Conservation (phyloP, 2,113 vertebrate genomes). For the Callionymus lyra region DNA sequence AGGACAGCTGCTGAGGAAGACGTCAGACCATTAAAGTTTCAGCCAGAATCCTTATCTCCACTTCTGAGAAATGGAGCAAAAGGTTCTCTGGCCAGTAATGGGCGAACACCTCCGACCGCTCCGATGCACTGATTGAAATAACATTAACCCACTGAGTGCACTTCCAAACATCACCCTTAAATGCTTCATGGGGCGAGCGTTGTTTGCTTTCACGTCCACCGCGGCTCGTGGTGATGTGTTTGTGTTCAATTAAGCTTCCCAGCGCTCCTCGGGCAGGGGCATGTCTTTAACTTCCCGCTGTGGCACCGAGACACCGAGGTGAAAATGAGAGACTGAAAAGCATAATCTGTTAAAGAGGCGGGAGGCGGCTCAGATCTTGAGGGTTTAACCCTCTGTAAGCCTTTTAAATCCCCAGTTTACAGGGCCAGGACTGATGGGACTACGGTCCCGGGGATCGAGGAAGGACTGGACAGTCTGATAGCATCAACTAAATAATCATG, state of each 20-base stretch:
- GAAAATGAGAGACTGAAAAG: conserved; percentile 45
- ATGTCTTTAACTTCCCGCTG: conserved; percentile 29
- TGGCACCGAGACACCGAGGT: conserved; percentile 39
- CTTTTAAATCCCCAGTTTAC: conserved; percentile 49
- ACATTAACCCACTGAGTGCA: not conserved
- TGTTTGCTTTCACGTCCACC: not conserved
- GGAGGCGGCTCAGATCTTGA: conserved; percentile 33
- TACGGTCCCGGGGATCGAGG: conserved; percentile 10
- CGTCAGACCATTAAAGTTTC: conserved; percentile 65
- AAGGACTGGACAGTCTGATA: no score
- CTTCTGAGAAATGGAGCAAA: conserved; percentile 54
- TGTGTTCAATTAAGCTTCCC: conserved; percentile 33
- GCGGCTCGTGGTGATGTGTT: conserved; percentile 23
- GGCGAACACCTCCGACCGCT: conserved; percentile 34
- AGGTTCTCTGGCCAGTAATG: conserved; percentile 32
- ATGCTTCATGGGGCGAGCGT: conserved; percentile 2
- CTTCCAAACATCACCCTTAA: not conserved
- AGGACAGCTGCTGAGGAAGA: conserved; percentile 27
- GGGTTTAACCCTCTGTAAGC: conserved; percentile 46
- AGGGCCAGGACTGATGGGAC: conserved; percentile 44
- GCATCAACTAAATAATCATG: no score
- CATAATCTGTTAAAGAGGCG: conserved; percentile 45
- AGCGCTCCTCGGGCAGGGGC: conserved; percentile 40
- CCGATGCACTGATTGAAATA: not conserved
- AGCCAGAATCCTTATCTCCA: conserved; percentile 46